A percentile compares a stretch with the other conserved stretches of the same genome.
Conservation (phyloP, 2,113 vertebrate genomes). For the Daboia siamensis region DNA sequence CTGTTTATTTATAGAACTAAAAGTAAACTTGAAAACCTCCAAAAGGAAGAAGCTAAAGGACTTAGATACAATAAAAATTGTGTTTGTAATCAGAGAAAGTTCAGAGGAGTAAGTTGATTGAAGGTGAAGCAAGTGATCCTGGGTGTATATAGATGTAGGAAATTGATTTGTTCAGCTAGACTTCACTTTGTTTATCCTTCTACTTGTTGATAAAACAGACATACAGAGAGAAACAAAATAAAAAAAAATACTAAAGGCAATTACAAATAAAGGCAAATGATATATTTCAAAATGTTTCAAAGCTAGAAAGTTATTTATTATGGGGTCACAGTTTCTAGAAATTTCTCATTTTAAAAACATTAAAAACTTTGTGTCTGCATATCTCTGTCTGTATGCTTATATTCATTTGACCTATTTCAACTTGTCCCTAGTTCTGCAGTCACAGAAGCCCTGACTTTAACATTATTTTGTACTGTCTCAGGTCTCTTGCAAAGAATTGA, state of each 20-base stretch:
- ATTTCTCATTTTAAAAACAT: not conserved
- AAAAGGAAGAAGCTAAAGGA: not conserved
- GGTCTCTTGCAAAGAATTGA: not conserved
- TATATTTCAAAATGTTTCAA: not conserved
- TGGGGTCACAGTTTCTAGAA: not conserved
- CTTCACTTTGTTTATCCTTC: not conserved
- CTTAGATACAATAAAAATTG: not conserved
- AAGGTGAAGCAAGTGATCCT: not conserved
- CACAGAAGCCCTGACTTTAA: not conserved
- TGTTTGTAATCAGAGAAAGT: not conserved
- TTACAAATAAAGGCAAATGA: not conserved
- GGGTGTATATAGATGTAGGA: not conserved
- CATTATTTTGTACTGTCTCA: not conserved
- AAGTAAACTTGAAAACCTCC: not conserved
- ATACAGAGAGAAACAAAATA: not conserved
- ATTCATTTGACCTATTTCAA: not conserved
- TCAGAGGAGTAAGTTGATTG: not conserved
- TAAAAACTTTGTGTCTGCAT: not conserved
- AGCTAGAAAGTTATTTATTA: not conserved
- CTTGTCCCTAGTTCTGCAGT: not conserved
- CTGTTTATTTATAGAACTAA: not conserved
- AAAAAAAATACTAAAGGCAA: not conserved
- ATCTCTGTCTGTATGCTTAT: not conserved
- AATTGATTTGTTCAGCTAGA: not conserved
- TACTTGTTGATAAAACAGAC: not conserved